phyloP scores from a whole-genome alignment of 2,113 vertebrate genomes.

The Hypanus sabinus region DNA sequence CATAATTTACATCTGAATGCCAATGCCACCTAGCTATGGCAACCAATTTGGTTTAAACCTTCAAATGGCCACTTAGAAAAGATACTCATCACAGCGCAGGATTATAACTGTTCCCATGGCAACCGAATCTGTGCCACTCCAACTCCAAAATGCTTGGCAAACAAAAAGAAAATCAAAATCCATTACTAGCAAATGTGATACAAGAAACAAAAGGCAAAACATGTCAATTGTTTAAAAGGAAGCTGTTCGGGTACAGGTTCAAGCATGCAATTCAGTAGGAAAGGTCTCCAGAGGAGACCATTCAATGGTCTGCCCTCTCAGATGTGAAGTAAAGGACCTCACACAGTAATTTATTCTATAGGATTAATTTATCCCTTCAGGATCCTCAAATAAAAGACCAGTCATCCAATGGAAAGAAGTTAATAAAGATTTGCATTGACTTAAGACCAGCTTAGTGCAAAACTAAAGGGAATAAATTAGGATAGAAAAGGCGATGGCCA shows the following conservation, averaged over 20 bases:
- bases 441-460: background rate
- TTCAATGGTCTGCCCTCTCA: background rate
- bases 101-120: slow-evolving; percentile 3
- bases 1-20: background rate
- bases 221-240: background rate
- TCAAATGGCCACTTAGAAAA: slow-evolving; percentile 9
- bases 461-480: background rate
- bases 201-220: background rate
- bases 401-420: background rate
- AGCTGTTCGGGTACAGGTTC: background rate
- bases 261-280: background rate
- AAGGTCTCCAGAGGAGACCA: background rate
- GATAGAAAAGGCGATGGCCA: background rate
- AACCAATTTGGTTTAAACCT: slow-evolving; percentile 27
- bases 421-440: background rate
- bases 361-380: background rate
- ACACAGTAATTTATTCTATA: background rate
- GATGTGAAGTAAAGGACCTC: background rate
- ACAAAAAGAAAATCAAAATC: slow-evolving; percentile 9
- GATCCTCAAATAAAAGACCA: background rate
- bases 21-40: background rate
- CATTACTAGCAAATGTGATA: background rate
- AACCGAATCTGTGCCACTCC: slow-evolving; percentile 13
- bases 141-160: background rate
- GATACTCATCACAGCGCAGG: background rate